Base-by-base conservation (phyloP, 2,888 invertebrate species). In the Eupithecia tripunctaria region DNA sequence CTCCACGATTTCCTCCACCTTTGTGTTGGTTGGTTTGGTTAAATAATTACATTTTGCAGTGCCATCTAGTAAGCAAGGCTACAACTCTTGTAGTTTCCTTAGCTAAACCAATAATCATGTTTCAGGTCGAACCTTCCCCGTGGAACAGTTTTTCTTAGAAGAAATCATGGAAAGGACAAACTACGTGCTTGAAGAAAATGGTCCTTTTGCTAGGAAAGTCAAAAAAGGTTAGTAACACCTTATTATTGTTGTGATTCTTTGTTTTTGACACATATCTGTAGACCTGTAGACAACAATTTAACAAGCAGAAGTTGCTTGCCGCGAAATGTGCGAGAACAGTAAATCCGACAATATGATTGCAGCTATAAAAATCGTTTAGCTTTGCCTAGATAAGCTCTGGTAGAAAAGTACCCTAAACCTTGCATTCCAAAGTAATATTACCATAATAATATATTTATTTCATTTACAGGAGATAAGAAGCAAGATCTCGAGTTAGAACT, bases 111-210 rank as follows among this genome's bases (percentile, higher is more conserved):
- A 18, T 62, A 32, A 32, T 32, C n/a, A n/a, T 66, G 18, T 90
- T 89, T 80, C 76, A 94, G 94, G 97, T 18, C 94, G 97, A 84
- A 98, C 98, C 0, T 98, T 96, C 86, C 97, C 98, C 0, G 98
- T 98, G 0, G 95, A 97, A 80, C 97, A 98, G 85, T 91, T 96
- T 56, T 97, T 97, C 85, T 91, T 98, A 62, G 98, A 98, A 90
- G 97, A 98, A 82, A 96, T 98, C 60, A 89, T 98, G 81, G 97
- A 98, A 80, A 88, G 91, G 56, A 90, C 93, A 0, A 86, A 91
- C 74, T 95, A 93, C 78, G 90, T 94, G 36, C 79, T 94, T 73
- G 94, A 95, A 85, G 94, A 94, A 85, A 94, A 94, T 78, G 93
- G 94, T 12, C 95, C 94, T 14, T 96, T 94, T 82, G 95, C 96